Base-by-base conservation (phyloP, 2,797 vertebrate species). In the Psittacula echo region DNA sequence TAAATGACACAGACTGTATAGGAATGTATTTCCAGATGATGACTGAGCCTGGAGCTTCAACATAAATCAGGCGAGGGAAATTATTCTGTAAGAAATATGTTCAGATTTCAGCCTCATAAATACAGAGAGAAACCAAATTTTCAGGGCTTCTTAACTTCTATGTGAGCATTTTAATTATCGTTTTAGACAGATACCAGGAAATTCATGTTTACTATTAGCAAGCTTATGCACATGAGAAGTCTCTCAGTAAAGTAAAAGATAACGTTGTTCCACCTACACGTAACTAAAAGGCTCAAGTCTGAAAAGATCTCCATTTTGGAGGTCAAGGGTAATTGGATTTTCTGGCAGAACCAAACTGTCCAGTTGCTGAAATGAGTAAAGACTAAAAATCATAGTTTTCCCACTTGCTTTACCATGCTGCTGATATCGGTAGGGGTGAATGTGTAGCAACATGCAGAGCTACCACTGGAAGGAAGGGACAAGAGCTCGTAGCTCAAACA, bases 21-120 rank as follows among this genome's bases (percentile, higher is more conserved):
- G 90, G 94, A 96, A 96, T 95, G 91, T 93, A 95, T 96, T 96
- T 95, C 93, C 94, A 93, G 87, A 96, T 97, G 94, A 96, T 95
- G 81, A 85, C 87, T 91, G 93, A 89, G 81, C 71, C 89, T 96
- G 78, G 88, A 93, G 87, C 90, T 90, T 94, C 75, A 32, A 58
- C 94, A 87, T 97, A 96, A 96, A 95, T 96, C 79, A 92, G 65
- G 53, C 20, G 29, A 92, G 47, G 53, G 54, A 74, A 81, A 84
- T 90, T 87, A 67, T 94, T 95, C 86, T 80, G 78, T 87, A 94
- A 62, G 60, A 96, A 97, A 95, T 94, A 92, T 86, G 90, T 42
- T 89, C 47, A 18, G 90, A 86, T 94, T 94, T 89, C 85, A 87
- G 45, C 71, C 89, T 94, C 94, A 94, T 95, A 97, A 96, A 95